These are phyloP conservation scores for Helogale parvula DNA, from an alignment of 2,113 vertebrate genomes.

Conservation along the genomic window DNA sequence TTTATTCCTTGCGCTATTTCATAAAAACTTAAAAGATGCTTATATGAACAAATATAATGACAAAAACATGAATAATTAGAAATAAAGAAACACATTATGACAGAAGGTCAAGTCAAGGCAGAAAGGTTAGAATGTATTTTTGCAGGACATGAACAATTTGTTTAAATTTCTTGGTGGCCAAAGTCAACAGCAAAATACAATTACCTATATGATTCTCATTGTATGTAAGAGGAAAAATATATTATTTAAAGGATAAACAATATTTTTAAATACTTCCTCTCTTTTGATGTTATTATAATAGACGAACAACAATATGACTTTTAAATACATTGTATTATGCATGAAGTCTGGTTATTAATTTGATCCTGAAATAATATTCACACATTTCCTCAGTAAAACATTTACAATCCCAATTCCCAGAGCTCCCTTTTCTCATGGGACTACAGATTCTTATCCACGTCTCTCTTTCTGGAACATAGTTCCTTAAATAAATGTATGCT, in stretches of 20 bases:
- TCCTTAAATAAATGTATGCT: background rate
- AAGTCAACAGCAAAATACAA: background rate
- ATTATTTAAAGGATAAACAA: background rate
- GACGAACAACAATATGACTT: background rate
- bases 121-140: background rate
- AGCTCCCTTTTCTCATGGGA: background rate
- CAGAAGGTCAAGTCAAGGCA: background rate
- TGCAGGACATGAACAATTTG: background rate
- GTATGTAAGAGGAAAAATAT: background rate
- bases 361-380: background rate
- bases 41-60: background rate
- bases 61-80: slow-evolving; percentile 17
- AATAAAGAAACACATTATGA: background rate
- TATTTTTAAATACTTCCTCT: background rate
- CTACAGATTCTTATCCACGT: background rate
- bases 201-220: background rate
- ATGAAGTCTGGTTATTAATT: background rate
- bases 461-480: background rate
- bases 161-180: background rate
- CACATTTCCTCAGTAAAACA: background rate
- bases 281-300: background rate
- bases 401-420: background rate
- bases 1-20: background rate
- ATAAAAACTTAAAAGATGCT: background rate
- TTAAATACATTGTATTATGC: background rate